A percentile compares a stretch with the other conserved stretches of the same genome.
Evolutionary conservation across 2,888 invertebrate species (phyloP).

Genomic region (Nemurella pictetii): DNA sequence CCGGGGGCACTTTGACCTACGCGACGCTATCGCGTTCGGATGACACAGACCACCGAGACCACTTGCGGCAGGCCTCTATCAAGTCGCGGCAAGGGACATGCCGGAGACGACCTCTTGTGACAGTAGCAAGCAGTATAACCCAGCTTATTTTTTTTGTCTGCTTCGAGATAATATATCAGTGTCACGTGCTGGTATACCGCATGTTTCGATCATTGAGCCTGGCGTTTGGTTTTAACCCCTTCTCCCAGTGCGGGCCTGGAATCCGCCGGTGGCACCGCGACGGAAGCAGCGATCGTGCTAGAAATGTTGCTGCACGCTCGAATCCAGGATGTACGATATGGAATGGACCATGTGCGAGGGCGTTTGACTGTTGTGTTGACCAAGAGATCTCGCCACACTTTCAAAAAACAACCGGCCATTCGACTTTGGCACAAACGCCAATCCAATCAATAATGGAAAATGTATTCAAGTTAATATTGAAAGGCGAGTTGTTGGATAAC

Average conservation of each 20-base stretch:
- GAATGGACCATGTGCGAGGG: not conserved
- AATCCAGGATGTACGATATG: not conserved
- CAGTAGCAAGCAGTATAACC: not conserved
- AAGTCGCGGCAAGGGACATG: not conserved
- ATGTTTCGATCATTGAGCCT: not conserved
- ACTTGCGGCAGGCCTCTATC: not conserved
- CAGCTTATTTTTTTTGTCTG: not conserved
- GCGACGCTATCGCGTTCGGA: not conserved
- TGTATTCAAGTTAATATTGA: no score
- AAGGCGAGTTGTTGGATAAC: no score
- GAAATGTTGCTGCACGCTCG: not conserved
- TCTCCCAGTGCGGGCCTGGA: not conserved
- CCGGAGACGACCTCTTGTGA: not conserved
- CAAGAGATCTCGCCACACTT: no score
- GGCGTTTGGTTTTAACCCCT: not conserved
- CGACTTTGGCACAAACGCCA: no score
- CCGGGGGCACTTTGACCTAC: not conserved
- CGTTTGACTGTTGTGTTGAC: not conserved
- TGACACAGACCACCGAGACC: not conserved
- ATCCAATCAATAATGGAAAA: no score
- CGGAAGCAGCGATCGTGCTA: not conserved
- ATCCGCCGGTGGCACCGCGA: not conserved
- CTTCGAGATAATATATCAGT: not conserved
- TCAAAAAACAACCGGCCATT: no score
- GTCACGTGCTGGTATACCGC: not conserved